Conservation (phyloP, 2,113 vertebrate species). For the Odocoileus hemionus region DNA sequence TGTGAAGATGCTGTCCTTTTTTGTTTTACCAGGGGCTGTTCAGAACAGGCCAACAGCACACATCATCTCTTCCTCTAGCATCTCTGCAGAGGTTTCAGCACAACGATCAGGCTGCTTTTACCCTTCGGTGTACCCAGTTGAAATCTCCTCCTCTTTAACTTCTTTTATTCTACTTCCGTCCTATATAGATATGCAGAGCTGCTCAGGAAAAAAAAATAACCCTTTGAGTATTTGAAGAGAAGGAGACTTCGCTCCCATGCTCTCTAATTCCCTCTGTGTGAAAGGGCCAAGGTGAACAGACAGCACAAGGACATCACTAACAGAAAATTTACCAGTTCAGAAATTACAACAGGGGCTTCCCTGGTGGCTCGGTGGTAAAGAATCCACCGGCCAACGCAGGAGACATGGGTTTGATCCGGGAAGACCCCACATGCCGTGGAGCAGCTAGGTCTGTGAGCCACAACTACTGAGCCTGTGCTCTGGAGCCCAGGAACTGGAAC, state of each 20-base stretch:
- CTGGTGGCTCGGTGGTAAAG: background rate
- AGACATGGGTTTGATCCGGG: background rate
- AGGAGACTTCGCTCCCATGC: background rate
- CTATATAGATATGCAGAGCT: background rate
- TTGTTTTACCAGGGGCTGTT: background rate
- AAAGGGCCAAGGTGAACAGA: background rate
- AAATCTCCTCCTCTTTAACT: background rate
- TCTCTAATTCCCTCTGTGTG: background rate
- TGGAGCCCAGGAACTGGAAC: background rate
- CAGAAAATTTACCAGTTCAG: background rate
- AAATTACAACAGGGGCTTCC: background rate
- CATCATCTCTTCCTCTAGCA: background rate
- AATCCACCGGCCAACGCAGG: background rate
- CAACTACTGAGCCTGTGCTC: background rate
- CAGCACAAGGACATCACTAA: background rate
- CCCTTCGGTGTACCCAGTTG: background rate
- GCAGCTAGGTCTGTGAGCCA: background rate
- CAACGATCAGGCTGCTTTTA: background rate
- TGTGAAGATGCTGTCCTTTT: background rate
- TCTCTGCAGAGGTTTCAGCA: background rate
- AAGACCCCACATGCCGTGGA: background rate
- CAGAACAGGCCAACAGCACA: background rate
- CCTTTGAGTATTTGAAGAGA: background rate
- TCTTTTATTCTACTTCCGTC: background rate
- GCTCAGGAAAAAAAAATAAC: background rate